These are phyloP conservation scores for Hydroisotoma schaefferi DNA, from an alignment of 2,888 invertebrate species.

Conservation along the genomic window DNA sequence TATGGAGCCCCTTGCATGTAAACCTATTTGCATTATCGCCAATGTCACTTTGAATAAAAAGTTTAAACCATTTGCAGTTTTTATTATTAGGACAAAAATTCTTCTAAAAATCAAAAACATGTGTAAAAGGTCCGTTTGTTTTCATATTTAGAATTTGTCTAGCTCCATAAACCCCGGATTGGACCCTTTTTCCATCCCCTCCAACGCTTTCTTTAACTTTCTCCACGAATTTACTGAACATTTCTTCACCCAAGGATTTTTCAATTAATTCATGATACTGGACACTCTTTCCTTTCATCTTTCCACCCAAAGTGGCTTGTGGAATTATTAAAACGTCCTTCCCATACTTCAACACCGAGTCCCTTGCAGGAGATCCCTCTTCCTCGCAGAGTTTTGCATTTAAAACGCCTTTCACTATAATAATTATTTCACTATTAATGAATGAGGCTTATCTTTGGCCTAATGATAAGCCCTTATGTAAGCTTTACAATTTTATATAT, in stretches of 20 bases:
- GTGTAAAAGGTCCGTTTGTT: slow-evolving; percentile 54
- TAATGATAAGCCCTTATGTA: not conserved
- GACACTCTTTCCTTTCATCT: slow-evolving; percentile 52
- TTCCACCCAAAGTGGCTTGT: slow-evolving; percentile 55
- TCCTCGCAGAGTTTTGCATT: slow-evolving; percentile 38
- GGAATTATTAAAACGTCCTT: slow-evolving; percentile 55
- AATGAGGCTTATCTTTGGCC: not conserved
- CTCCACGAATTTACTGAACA: slow-evolving; percentile 50
- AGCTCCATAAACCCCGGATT: slow-evolving; percentile 53
- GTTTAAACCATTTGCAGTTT: not conserved
- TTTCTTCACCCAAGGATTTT: slow-evolving; percentile 51
- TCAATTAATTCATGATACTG: slow-evolving; percentile 55
- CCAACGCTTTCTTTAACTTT: slow-evolving; percentile 39
- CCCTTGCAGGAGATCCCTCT: slow-evolving; percentile 14
- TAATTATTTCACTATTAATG: not conserved
- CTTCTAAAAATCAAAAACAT: slow-evolving; percentile 50
- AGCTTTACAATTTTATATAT: not conserved
- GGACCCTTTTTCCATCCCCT: slow-evolving; percentile 43
- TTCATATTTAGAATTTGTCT: slow-evolving; percentile 53
- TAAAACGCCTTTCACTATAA: slow-evolving; percentile 36
- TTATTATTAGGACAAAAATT: slow-evolving; percentile 9
- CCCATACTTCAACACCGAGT: slow-evolving; percentile 40
- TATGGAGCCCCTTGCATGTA: no score
- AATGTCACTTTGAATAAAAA: no score
- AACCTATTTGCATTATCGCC: no score